Evolutionary conservation across 2,797 vertebrate genomes (phyloP).

Genomic region (Serranus cabrilla): DNA sequence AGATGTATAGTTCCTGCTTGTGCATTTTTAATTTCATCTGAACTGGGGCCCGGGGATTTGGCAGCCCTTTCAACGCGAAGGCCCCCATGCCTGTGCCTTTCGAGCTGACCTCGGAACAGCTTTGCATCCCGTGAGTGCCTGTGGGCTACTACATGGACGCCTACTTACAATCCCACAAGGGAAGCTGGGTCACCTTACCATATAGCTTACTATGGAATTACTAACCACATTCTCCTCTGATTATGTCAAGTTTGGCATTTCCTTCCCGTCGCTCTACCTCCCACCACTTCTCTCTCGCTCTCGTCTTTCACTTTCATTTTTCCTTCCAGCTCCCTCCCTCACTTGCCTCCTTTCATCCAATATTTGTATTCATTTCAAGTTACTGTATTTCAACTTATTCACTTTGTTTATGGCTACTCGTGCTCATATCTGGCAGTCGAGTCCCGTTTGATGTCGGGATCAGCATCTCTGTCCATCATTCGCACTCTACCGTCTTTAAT

Average conservation of each 20-base stretch:
- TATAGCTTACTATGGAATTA: constrained; percentile 50
- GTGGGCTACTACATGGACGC: constrained; percentile 33
- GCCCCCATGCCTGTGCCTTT: constrained; percentile 52
- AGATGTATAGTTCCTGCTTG: constrained; percentile 56
- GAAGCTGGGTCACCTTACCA: constrained; percentile 52
- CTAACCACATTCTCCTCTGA: constrained; percentile 34
- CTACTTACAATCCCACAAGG: constrained; percentile 37
- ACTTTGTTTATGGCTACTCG: constrained; percentile 21
- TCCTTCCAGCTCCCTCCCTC: constrained; percentile 4
- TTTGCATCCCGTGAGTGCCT: constrained; percentile 50
- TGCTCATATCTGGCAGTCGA: constrained; percentile 16
- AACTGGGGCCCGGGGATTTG: constrained; percentile 62
- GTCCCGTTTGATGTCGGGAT: constrained; percentile 47
- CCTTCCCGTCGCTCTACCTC: neutral
- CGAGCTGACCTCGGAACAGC: constrained; percentile 70
- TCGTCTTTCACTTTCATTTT: constrained; percentile 1
- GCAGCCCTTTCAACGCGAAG: constrained; percentile 45
- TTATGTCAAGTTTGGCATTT: constrained; percentile 50
- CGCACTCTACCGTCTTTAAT: neutral
- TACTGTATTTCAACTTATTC: constrained; percentile 18
- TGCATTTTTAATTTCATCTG: constrained; percentile 74
- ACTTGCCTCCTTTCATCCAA: constrained; percentile 17
- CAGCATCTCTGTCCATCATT: constrained; percentile 38
- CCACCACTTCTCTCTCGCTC: constrained; percentile 23
- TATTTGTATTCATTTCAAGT: constrained; percentile 51